Base-by-base conservation (phyloP, 2,888 invertebrate genomes). In the Sarcophaga caerulescens region DNA sequence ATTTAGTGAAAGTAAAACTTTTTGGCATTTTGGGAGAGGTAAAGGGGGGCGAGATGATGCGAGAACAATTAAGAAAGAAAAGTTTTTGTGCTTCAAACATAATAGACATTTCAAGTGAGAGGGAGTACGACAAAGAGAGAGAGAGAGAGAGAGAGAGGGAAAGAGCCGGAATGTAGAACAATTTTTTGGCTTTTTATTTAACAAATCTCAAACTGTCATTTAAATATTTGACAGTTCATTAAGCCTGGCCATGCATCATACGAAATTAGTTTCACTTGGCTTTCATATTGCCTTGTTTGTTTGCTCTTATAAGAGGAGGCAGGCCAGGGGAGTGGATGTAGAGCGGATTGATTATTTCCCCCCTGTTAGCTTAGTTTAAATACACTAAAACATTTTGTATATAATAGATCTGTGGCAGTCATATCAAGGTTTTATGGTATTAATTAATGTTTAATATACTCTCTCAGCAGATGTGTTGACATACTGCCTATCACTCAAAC, bases 181-280 rank as follows among this genome's bases (percentile, higher is more conserved):
- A 11, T 52, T 68, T 70, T 57, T 44, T 12, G 23, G 44, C n/a
- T 69, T 45, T 60, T 73, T 62, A 44, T 75, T 69, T 84, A 63
- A 60, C 66, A 57, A 74, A 76, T 65, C 81, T 78, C 74, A 78
- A 81, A 57, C 81, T 78, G 85, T 78, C 85, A 85, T 74, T 85
- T 81, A 65, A 77, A 25, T 52, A 68, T 81, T 81, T 84, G 80
- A 84, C 84, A 84, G 84, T 76, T 84, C 80, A 77, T 84, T 77
- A 84, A 84, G 84, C 80, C 76, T 59, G n/a, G 47, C 17, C 25
- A 57, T 77, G 25, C 44, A 73, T 77, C 45, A 44, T 77, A 77
- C 17, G 66, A 68, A 70, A 84, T 75, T 75, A 63, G 57, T 81
- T 81, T 74, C 23, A 69, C 19, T 68, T 69, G 57, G 65, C 21